A percentile compares a stretch with the other conserved stretches of the same genome.
Conservation (phyloP, 2,888 invertebrate genomes). For the Mythimna albipuncta region DNA sequence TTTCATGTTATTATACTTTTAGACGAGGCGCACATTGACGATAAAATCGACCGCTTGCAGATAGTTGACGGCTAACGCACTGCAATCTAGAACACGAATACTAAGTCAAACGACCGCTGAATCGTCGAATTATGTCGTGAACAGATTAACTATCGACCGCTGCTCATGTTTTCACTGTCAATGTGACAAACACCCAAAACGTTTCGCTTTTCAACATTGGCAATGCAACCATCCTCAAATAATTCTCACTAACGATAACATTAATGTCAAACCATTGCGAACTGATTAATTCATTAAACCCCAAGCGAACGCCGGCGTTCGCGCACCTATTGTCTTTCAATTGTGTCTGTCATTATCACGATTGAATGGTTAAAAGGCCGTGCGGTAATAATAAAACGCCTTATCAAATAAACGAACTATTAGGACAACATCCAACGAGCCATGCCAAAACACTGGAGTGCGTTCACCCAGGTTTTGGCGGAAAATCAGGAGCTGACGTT, state of each 20-base stretch:
- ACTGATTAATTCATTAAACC: too few species aligned
- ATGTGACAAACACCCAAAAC: constrained; percentile 49
- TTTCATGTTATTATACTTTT: constrained; percentile 67
- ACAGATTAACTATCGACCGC: constrained; percentile 25
- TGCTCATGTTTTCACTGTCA: constrained; percentile 35
- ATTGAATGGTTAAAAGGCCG: too few species aligned
- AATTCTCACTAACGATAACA: constrained; percentile 40
- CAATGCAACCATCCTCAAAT: constrained; percentile 41
- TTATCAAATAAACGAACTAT: constrained; percentile 87
- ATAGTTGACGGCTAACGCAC: constrained; percentile 46
- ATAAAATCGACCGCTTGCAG: constrained; percentile 62
- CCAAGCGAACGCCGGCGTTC: too few species aligned
- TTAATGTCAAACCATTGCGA: constrained; percentile 45
- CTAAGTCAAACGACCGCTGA: constrained; percentile 49
- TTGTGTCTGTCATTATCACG: too few species aligned
- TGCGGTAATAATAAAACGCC: constrained; percentile 76
- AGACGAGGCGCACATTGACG: constrained; percentile 62
- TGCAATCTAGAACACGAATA: constrained; percentile 57
- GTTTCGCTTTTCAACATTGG: constrained; percentile 41
- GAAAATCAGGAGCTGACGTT: constrained; percentile 84
- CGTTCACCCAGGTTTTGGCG: constrained; percentile 89
- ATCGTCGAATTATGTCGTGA: constrained; percentile 37
- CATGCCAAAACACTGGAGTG: constrained; percentile 89
- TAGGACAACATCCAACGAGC: constrained; percentile 86
- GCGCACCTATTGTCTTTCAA: too few species aligned